These are phyloP conservation scores for Odontocolon sp. DNA, from an alignment of 2,888 invertebrate genomes.

Conservation along the genomic window DNA sequence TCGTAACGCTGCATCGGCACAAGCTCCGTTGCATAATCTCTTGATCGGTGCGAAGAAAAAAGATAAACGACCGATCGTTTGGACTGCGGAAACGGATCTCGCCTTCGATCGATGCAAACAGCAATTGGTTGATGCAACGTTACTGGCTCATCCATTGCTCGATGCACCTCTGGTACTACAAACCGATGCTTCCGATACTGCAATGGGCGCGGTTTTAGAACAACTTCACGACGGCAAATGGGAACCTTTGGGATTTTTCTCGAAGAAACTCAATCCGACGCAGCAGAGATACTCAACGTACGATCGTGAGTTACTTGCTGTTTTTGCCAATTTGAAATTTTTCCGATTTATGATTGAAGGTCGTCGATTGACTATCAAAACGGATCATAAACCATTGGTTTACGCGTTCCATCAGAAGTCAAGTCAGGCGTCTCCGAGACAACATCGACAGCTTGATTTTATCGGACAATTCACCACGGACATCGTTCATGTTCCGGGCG, in stretches of 20 bases:
- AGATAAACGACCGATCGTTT: slow-evolving; percentile 24
- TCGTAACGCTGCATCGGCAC: slow-evolving; percentile 1
- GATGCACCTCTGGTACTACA: neutral
- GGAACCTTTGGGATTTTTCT: slow-evolving; percentile 35
- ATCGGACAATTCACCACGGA: slow-evolving; percentile 31
- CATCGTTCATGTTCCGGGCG: slow-evolving; percentile 27
- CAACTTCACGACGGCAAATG: neutral
- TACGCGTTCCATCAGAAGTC: slow-evolving; percentile 32
- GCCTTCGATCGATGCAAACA: slow-evolving; percentile 13
- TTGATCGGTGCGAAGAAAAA: slow-evolving; percentile 23
- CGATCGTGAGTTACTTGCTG: slow-evolving; percentile 50
- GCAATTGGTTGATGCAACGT: slow-evolving; percentile 6
- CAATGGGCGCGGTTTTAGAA: slow-evolving; percentile 33
- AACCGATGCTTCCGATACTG: slow-evolving; percentile 21
- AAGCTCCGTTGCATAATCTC: slow-evolving; percentile 4
- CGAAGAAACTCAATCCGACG: slow-evolving; percentile 33
- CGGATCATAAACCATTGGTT: slow-evolving; percentile 41
- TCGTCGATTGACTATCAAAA: slow-evolving; percentile 5
- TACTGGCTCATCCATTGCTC: slow-evolving; percentile 1
- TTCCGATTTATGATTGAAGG: slow-evolving; percentile 38
- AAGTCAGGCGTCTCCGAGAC: slow-evolving; percentile 16
- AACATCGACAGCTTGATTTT: slow-evolving; percentile 29
- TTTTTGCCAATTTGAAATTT: slow-evolving; percentile 22
- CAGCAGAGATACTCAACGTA: slow-evolving; percentile 63
- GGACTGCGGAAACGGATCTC: slow-evolving; percentile 36